Evolutionary conservation across 1,140 invertebrate genomes (phyloP).

Genomic region (Campoletis sonorensis): DNA sequence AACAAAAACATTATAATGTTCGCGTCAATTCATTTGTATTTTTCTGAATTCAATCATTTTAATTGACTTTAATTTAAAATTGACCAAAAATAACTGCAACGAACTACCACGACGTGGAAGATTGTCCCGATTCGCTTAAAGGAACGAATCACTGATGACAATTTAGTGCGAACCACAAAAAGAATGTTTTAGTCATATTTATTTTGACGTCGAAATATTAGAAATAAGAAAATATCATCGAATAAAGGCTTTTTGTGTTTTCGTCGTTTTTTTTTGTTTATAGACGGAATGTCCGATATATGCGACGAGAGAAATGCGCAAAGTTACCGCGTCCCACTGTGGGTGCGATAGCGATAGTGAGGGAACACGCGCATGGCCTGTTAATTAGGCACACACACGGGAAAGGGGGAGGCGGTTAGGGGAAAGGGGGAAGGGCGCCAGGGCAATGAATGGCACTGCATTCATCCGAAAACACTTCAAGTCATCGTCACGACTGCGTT

Average conservation of each 20-base stretch:
- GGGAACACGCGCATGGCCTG: constrained; percentile 44
- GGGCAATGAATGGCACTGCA: constrained; percentile 59
- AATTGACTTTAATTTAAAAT: too few relatives aligned
- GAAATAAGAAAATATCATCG: not conserved
- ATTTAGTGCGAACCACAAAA: too few relatives aligned
- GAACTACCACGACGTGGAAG: too few relatives aligned
- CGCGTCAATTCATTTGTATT: too few relatives aligned
- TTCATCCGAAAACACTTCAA: constrained; percentile 61
- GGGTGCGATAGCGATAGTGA: constrained; percentile 26
- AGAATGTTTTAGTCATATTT: too few relatives aligned
- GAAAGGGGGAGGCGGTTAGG: not conserved
- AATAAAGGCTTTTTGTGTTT: not conserved
- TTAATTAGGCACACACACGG: constrained; percentile 61
- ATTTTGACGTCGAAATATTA: not conserved
- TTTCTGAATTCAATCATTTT: too few relatives aligned
- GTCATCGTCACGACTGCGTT: constrained; percentile 44
- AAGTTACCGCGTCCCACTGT: constrained; percentile 18
- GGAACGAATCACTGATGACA: too few relatives aligned
- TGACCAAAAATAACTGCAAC: too few relatives aligned
- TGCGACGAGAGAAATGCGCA: constrained; percentile 22
- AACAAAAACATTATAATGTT: too few relatives aligned
- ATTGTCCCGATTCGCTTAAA: too few relatives aligned
- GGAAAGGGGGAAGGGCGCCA: not conserved
- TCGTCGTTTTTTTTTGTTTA: not conserved
- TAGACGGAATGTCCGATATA: not conserved